A percentile compares a stretch with the other conserved stretches of the same genome.
phyloP scores from a whole-genome alignment of 2,888 invertebrate genomes.

The Cinara cedri region DNA sequence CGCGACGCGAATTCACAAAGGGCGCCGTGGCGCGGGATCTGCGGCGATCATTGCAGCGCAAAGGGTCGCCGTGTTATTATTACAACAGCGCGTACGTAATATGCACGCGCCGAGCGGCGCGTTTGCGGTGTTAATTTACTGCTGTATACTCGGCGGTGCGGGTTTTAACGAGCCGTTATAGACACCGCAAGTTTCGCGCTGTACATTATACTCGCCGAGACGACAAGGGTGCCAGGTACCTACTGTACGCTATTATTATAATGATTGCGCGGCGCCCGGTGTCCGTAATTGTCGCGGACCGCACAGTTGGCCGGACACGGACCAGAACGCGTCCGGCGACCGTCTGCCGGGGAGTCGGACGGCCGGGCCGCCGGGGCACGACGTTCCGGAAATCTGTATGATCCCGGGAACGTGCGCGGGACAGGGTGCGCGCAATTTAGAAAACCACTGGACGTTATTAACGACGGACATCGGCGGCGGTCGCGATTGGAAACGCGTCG shows the following conservation, averaged over 20 bases:
- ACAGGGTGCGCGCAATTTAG: too few relatives aligned
- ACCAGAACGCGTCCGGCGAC: background rate
- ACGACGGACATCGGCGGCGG: too few relatives aligned
- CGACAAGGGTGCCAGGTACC: background rate
- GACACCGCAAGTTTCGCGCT: background rate
- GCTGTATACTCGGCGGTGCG: background rate
- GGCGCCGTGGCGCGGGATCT: too few relatives aligned
- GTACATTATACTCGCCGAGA: background rate
- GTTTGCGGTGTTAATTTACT: background rate
- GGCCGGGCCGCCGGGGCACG: too few relatives aligned
- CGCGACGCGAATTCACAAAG: too few relatives aligned
- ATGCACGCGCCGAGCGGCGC: background rate
- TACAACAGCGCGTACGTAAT: too few relatives aligned
- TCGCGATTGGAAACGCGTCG: too few relatives aligned
- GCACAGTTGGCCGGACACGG: constrained; percentile 41
- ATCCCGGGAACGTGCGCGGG: too few relatives aligned
- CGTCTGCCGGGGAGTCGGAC: too few relatives aligned
- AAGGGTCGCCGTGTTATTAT: background rate
- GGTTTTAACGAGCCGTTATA: background rate
- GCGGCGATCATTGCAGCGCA: background rate
- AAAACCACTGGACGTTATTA: too few relatives aligned
- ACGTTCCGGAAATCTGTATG: background rate
- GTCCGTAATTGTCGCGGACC: background rate
- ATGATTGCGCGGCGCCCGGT: constrained; percentile 7
- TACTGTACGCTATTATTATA: too few relatives aligned